These are phyloP conservation scores for Probaryconus sp. DNA, from an alignment of 1,140 invertebrate genomes.

Conservation along the genomic window DNA sequence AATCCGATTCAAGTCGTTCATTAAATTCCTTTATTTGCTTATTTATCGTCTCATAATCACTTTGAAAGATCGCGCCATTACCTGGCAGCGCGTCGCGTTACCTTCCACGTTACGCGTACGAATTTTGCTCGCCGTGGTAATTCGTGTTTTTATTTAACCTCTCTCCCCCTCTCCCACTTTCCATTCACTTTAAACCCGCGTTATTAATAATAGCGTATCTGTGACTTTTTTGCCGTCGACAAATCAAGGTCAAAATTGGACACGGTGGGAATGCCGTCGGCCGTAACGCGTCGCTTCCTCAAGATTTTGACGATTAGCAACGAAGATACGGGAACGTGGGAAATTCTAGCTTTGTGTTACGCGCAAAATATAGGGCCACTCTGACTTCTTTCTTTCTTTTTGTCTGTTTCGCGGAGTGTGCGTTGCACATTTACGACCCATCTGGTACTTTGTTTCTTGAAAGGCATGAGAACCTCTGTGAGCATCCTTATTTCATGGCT, in stretches of 20 bases:
- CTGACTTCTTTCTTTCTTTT: conserved; percentile 19
- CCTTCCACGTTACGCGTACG: conserved; percentile 15
- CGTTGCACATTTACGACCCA: conserved; percentile 18
- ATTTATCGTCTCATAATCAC: conserved; percentile 39
- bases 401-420: not conserved
- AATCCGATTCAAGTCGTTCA: conserved; percentile 19
- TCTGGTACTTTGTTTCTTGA: conserved; percentile 9
- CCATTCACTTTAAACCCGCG: not conserved
- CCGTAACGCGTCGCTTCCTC: conserved; percentile 60
- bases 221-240: conserved; percentile 26
- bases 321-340: conserved; percentile 63
- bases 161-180: too few species aligned
- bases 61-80: conserved; percentile 15
- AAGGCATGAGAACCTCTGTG: conserved; percentile 21
- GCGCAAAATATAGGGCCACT: conserved; percentile 18
- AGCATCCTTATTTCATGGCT: too few species aligned
- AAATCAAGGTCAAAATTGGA: conserved; percentile 54
- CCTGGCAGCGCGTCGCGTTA: not conserved
- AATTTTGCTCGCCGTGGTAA: conserved; percentile 10
- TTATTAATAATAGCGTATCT: conserved; percentile 43
- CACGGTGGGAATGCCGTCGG: conserved; percentile 56
- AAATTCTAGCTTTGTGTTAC: conserved; percentile 44
- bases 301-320: conserved; percentile 67
- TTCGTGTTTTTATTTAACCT: conserved; percentile 8
- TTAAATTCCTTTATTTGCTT: conserved; percentile 45